Percentiles rank a stretch among this genome's conserved stretches.
These are phyloP conservation scores for Labroides dimidiatus DNA, from an alignment of 2,797 vertebrate genomes.

Conservation along the genomic window DNA sequence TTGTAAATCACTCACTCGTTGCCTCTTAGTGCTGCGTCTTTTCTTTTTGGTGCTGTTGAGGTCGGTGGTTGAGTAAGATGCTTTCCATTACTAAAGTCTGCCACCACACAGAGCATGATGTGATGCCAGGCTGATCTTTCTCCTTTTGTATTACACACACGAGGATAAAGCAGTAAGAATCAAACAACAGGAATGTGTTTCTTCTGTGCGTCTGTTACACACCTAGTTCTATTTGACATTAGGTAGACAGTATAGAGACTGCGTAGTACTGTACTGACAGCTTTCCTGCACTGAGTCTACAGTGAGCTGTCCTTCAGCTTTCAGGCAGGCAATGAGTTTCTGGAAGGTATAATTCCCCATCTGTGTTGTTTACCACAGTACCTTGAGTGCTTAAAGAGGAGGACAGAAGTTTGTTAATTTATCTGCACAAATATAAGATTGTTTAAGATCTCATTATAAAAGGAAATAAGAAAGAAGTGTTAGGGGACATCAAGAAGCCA, in stretches of 20 bases:
- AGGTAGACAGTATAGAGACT: too few relatives aligned
- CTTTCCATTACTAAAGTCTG: constrained; percentile 56
- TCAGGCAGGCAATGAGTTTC: too few relatives aligned
- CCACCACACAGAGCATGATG: constrained; percentile 45
- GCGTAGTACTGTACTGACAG: neutral
- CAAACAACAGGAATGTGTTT: neutral
- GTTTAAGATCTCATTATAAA: too few relatives aligned
- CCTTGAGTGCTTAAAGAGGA: too few relatives aligned
- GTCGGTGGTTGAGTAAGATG: constrained; percentile 46
- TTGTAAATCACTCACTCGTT: constrained; percentile 44
- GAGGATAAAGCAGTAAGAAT: constrained; percentile 15
- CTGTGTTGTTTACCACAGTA: too few relatives aligned
- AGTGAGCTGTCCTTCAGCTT: neutral
- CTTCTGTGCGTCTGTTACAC: too few relatives aligned
- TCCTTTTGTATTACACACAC: constrained; percentile 28
- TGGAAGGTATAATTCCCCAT: too few relatives aligned
- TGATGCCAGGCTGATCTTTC: constrained; percentile 45
- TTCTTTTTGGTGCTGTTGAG: constrained; percentile 14
- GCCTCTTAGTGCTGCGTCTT: constrained; percentile 30
- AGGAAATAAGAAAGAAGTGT: too few relatives aligned
- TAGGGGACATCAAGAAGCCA: too few relatives aligned
- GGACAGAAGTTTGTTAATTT: too few relatives aligned
- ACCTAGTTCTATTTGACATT: too few relatives aligned
- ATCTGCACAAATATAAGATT: too few relatives aligned
- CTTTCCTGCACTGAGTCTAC: neutral